These are phyloP conservation scores for Caenorhabditis inopinata DNA, from an alignment of 1,140 invertebrate species.

Conservation along the genomic window DNA sequence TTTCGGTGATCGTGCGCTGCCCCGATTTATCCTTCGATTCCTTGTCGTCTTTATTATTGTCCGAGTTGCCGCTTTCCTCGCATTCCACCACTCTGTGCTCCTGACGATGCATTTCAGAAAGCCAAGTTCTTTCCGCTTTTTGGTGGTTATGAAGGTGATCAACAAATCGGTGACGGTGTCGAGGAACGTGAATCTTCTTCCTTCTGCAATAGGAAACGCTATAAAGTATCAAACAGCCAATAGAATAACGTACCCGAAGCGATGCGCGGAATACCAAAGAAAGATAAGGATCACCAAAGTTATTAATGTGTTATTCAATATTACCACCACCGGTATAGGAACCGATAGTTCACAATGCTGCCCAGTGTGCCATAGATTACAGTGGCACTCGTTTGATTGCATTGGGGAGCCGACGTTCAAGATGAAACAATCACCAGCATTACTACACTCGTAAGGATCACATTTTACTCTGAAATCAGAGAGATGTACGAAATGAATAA, in stretches of 20 bases:
- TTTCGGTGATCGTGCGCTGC: no score
- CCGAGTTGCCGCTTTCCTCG: no score
- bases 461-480: not conserved
- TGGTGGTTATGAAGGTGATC: not conserved
- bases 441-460: not conserved
- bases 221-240: not conserved
- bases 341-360: not conserved
- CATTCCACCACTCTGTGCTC: no score
- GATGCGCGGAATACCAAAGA: not conserved
- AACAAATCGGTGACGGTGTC: not conserved
- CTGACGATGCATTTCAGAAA: no score
- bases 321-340: not conserved
- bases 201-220: not conserved
- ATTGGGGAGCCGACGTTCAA: not conserved
- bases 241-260: not conserved
- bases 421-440: not conserved
- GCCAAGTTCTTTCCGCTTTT: not conserved
- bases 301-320: not conserved
- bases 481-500: no score
- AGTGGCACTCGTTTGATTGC: not conserved
- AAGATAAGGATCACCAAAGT: not conserved
- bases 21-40: no score
- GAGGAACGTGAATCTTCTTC: not conserved
- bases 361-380: not conserved
- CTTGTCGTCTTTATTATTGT: no score